Evolutionary conservation across 2,113 vertebrate species (phyloP).

Genomic region (Neotragus moschatus): DNA sequence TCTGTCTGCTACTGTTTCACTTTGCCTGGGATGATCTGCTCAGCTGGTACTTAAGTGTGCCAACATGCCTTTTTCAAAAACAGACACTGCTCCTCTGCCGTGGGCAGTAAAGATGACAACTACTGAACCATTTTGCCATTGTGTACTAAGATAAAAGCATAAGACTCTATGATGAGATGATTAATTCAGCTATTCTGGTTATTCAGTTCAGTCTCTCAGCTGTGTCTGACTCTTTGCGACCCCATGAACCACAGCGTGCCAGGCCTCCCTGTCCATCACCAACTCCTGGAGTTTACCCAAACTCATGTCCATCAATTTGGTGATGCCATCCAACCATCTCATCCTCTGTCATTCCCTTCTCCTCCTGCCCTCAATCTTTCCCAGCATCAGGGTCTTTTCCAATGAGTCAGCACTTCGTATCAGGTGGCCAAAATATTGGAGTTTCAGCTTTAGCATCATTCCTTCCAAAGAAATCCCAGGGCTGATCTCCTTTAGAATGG

Average conservation of each 20-base stretch:
- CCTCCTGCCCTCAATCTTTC: neutral
- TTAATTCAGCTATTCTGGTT: neutral
- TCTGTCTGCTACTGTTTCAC: neutral
- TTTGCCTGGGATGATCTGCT: neutral
- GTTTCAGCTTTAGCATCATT: neutral
- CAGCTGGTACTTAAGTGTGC: neutral
- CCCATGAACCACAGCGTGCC: neutral
- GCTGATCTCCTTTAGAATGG: neutral
- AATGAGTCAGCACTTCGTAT: neutral
- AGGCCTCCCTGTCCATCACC: neutral
- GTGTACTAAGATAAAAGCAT: neutral
- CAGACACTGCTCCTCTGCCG: neutral
- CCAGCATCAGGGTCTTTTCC: neutral
- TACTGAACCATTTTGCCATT: neutral
- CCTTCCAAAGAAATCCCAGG: neutral
- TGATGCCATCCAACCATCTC: neutral
- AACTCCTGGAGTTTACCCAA: neutral
- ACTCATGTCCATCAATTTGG: neutral
- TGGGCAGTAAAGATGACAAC: neutral
- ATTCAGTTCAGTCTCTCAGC: neutral
- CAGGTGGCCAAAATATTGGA: neutral
- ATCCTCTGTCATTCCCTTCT: neutral
- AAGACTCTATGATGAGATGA: neutral
- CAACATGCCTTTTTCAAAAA: neutral
- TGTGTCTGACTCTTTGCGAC: rapidly evolving